Conservation (phyloP, 2,888 invertebrate species). For the Aporophyla nigra region DNA sequence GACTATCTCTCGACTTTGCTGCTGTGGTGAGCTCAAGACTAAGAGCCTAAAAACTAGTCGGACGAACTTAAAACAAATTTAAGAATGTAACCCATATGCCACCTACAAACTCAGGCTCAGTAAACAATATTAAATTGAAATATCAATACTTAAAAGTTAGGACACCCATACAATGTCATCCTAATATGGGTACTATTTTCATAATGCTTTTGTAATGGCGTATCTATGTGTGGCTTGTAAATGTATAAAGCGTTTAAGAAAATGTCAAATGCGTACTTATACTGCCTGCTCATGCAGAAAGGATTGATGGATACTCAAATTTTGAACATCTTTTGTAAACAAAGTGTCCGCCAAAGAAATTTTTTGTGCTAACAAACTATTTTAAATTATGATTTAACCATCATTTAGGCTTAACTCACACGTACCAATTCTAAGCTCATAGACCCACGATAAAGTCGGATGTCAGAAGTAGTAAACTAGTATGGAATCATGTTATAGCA, state of each 20-base stretch:
- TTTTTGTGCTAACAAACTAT: neutral
- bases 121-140: neutral
- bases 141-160: neutral
- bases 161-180: neutral
- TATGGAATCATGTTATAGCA: neutral
- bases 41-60: neutral
- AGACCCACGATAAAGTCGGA: neutral
- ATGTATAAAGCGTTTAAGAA: constrained; percentile 21
- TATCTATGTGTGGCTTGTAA: constrained; percentile 45
- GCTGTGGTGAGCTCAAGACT: neutral
- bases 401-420: constrained; percentile 11
- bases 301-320: constrained; percentile 4
- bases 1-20: neutral
- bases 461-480: neutral
- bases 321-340: constrained; percentile 2
- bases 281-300: constrained; percentile 12
- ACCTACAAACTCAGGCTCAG: no score
- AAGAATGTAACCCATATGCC: neutral
- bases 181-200: constrained; percentile 6
- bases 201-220: constrained; percentile 49
- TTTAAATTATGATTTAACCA: constrained; percentile 13
- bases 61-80: neutral
- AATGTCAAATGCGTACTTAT: constrained; percentile 35
- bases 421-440: constrained; percentile 5
- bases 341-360: constrained; percentile 19